These are phyloP conservation scores for Drosophila sulfurigaster DNA, from an alignment of 1,140 invertebrate genomes.

Conservation along the genomic window DNA sequence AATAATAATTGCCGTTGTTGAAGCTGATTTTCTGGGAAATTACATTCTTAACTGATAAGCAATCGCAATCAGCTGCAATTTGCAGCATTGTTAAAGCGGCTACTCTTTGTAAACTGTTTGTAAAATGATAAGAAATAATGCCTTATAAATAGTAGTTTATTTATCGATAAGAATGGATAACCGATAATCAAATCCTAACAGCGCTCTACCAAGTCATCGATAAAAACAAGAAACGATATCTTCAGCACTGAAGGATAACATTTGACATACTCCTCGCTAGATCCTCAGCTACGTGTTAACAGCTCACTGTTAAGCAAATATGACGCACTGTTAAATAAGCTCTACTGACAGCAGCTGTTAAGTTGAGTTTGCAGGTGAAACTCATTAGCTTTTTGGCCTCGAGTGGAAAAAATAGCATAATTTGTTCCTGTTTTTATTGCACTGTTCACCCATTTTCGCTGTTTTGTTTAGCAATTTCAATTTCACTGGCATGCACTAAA, in stretches of 20 bases:
- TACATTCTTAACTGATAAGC: neutral
- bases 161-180: too few species aligned
- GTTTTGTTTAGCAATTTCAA: constrained; percentile 53
- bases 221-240: too few species aligned
- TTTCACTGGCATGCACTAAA: constrained; percentile 61
- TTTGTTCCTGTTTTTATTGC: constrained; percentile 32
- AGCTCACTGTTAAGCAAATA: too few species aligned
- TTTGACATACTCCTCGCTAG: too few species aligned
- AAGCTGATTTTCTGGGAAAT: neutral
- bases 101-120: neutral
- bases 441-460: constrained; percentile 38
- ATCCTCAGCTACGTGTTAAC: too few species aligned
- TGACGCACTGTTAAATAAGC: neutral
- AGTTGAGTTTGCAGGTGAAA: constrained; percentile 36
- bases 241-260: too few species aligned
- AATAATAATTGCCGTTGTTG: neutral
- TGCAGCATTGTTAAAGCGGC: too few species aligned
- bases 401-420: constrained; percentile 42
- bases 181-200: too few species aligned
- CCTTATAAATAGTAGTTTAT: too few species aligned
- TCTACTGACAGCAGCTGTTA: constrained; percentile 17
- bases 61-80: neutral
- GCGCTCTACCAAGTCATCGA: too few species aligned
- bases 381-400: constrained; percentile 12
- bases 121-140: neutral